A percentile compares a stretch with the other conserved stretches of the same genome.
phyloP scores from a whole-genome alignment of 2,797 vertebrate genomes.

The Hafferia zeledoni region DNA sequence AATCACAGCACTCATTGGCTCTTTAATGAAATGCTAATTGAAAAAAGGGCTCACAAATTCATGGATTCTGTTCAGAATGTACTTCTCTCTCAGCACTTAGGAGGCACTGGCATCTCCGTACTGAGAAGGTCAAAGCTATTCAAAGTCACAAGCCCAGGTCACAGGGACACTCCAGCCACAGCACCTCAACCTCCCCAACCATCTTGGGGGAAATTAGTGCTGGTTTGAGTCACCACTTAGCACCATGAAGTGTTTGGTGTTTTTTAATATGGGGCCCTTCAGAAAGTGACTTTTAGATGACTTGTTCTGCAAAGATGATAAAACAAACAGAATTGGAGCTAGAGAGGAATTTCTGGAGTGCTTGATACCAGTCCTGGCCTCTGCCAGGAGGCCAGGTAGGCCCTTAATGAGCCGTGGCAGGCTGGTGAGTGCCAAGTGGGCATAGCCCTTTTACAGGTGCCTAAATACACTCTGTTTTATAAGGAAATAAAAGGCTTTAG shows the following conservation, averaged over 20 bases:
- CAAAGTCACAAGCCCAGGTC: neutral
- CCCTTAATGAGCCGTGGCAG: neutral
- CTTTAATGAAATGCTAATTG: neutral
- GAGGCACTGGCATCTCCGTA: neutral
- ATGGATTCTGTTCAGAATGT: neutral
- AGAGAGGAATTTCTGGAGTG: constrained; percentile 54
- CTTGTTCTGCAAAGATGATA: constrained; percentile 26
- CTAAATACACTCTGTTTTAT: constrained; percentile 4
- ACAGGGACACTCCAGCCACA: neutral
- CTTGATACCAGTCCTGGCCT: neutral
- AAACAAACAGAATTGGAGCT: constrained; percentile 52
- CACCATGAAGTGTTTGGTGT: neutral
- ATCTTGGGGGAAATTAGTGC: neutral
- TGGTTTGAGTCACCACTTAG: neutral
- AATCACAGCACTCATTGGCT: neutral
- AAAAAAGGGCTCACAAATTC: neutral
- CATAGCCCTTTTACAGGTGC: constrained; percentile 31
- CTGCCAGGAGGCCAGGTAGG: neutral
- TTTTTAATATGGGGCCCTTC: constrained; percentile 22
- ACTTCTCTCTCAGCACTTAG: neutral
- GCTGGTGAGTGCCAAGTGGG: constrained; percentile 9
- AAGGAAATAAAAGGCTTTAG: constrained; percentile 33
- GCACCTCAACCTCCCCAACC: neutral
- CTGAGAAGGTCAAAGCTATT: neutral
- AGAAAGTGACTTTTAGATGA: constrained; percentile 15